A percentile compares a stretch with the other conserved stretches of the same genome.
phyloP scores from a whole-genome alignment of 1,140 invertebrate species.

The Bombus picipes region DNA sequence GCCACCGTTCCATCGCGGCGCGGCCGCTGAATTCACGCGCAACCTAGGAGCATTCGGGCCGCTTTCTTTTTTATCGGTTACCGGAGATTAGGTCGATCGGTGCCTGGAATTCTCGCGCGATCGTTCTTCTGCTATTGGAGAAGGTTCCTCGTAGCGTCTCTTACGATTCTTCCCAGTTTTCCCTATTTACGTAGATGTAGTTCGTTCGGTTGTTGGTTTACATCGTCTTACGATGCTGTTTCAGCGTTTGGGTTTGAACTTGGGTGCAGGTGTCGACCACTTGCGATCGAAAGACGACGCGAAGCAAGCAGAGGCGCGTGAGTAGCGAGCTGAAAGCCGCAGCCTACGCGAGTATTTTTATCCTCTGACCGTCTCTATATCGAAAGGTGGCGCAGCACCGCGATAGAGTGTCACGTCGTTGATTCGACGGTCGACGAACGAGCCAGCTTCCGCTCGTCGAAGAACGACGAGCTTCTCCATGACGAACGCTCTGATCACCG shows the following conservation, averaged over 20 bases:
- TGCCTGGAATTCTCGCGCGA: not conserved
- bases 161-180: too few species aligned
- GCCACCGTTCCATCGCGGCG: not conserved
- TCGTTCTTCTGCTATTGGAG: not conserved
- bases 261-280: accelerated
- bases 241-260: too few species aligned
- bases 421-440: constrained; percentile 46
- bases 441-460: not conserved
- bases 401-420: not conserved
- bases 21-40: constrained; percentile 31
- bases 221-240: too few species aligned
- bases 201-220: too few species aligned
- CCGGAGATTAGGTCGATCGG: constrained; percentile 43
- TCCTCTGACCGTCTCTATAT: not conserved
- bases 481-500: not conserved
- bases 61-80: constrained; percentile 35
- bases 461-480: not conserved
- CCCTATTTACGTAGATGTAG: not conserved
- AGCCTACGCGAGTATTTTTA: constrained; percentile 51
- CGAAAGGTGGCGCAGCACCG: not conserved
- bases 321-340: not conserved
- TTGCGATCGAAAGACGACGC: not conserved
- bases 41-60: constrained; percentile 13
- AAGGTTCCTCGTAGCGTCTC: not conserved
- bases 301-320: not conserved